These are phyloP conservation scores for Brachystomella parvula DNA, from an alignment of 1,140 invertebrate genomes.

Conservation along the genomic window DNA sequence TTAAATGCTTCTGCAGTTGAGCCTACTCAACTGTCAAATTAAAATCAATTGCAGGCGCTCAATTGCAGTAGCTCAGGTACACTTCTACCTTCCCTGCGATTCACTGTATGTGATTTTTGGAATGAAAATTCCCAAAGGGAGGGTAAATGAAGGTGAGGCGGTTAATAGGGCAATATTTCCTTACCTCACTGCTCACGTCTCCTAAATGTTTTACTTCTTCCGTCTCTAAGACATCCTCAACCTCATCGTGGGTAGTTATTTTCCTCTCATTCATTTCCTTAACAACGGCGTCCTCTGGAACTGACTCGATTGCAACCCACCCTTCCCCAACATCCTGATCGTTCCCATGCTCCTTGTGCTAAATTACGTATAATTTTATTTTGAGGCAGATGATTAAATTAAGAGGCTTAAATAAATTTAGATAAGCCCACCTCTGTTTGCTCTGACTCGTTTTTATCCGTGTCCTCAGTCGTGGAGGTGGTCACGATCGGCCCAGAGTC, in stretches of 20 bases:
- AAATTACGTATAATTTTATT: neutral
- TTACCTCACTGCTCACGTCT: slow-evolving; percentile 73
- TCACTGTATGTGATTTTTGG: neutral
- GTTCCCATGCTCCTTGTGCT: slow-evolving; percentile 45
- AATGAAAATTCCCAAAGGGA: neutral
- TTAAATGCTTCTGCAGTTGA: no score
- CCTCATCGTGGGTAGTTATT: slow-evolving; percentile 70
- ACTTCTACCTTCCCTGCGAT: no score
- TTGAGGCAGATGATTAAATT: neutral
- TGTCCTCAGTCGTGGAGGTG: slow-evolving; percentile 79
- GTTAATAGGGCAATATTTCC: slow-evolving; percentile 32
- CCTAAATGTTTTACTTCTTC: slow-evolving; percentile 72
- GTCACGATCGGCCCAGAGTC: slow-evolving; percentile 81
- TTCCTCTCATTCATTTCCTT: slow-evolving; percentile 69
- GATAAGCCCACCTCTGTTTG: slow-evolving; percentile 62
- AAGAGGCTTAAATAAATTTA: slow-evolving; percentile 5
- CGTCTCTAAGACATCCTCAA: slow-evolving; percentile 67
- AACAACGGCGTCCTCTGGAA: slow-evolving; percentile 56
- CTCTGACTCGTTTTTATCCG: slow-evolving; percentile 74
- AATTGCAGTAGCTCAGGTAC: no score
- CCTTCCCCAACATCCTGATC: slow-evolving; percentile 50
- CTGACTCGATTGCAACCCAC: slow-evolving; percentile 47
- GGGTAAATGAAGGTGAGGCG: neutral
- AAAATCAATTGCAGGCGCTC: no score
- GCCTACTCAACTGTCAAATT: no score